Percentiles rank a stretch among this genome's conserved stretches.
These are phyloP conservation scores for Sceloporus undulatus DNA, from an alignment of 2,113 vertebrate genomes.

Conservation along the genomic window DNA sequence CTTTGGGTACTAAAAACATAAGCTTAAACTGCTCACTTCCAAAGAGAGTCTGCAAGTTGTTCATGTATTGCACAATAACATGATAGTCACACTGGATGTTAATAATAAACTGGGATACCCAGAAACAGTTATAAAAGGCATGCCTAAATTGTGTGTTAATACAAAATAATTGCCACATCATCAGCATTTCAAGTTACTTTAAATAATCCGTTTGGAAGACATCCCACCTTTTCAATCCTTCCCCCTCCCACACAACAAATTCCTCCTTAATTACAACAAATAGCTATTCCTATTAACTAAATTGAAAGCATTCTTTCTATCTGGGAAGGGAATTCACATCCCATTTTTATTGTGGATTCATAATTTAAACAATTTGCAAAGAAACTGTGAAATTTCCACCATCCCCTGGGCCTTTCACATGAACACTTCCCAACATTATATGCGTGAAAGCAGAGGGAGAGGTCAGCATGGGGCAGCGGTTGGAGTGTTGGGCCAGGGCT, in stretches of 20 bases:
- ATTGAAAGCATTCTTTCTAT: background rate
- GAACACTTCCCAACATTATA: background rate
- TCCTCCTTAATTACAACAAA: slow-evolving; percentile 23
- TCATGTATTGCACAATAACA: background rate
- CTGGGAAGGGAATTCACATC: slow-evolving; percentile 1
- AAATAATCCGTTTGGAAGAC: slow-evolving; percentile 19
- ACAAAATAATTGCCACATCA: background rate
- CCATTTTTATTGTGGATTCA: slow-evolving; percentile 34
- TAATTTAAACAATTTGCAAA: slow-evolving; percentile 21
- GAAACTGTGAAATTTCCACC: background rate
- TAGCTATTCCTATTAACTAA: slow-evolving; percentile 8
- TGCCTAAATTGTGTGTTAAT: too few relatives aligned
- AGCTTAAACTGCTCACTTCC: too few relatives aligned
- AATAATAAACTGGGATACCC: slow-evolving; percentile 41
- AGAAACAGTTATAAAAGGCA: slow-evolving; percentile 16
- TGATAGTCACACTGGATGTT: slow-evolving; percentile 7
- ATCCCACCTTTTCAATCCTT: background rate
- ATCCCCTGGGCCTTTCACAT: slow-evolving; percentile 16
- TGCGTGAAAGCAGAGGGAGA: background rate
- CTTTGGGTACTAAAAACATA: background rate
- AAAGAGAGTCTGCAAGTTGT: background rate
- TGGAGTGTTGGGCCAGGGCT: too few relatives aligned
- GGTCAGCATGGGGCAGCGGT: background rate
- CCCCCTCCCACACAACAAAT: background rate
- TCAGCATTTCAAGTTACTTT: slow-evolving; percentile 26